Base-by-base conservation (phyloP, 2,888 invertebrate genomes). In the Archips xylosteana region DNA sequence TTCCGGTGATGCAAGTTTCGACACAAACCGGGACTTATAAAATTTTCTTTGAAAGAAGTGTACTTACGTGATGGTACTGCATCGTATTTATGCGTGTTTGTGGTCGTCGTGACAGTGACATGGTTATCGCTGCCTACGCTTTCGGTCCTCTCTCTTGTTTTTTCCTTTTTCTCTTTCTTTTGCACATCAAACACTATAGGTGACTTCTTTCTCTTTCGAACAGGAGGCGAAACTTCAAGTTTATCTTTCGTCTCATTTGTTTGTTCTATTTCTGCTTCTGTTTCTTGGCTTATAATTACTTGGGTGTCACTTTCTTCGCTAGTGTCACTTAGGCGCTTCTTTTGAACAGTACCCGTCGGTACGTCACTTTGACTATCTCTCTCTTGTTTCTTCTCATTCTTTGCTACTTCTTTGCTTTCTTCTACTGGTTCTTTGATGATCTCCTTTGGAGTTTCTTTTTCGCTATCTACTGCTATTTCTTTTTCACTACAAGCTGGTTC, bases 51-150 rank as follows among this genome's bases (percentile, higher is more conserved):
- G 23, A 23, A 23, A 23, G 23, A 23, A 39, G 39, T 39, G 39
- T 76, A 91, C 95, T 95, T 89, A 96, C 96, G 82, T 67, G 95
- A 91, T 2, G 96, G 96, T 72, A 96, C 79, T 61, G 95, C 87
- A 78, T 96, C 96, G 83, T 95, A 96, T 91, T 96, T 96, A 76
- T 94, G 85, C 0, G 90, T 79, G 66, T 79, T 89, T 0, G 84
- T 80, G 3, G 84, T 83, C 1, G 92, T 92, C 0, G 88, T 88
- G 0, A 93, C 85, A 0, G 85, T 87, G 2, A 92, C 90, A 51
- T 89, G 88, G 65, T 82, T 86, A 70, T 94, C 94, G 74, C 94
- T 94, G 74, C 95, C 95, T 0, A 84, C 86, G 80, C 95, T 95
- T 15, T 94, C 94, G 32, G 95, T 95, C 74, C 92, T 88, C 78